phyloP scores from a whole-genome alignment of 1,140 invertebrate genomes.

The Maniola jurtina region DNA sequence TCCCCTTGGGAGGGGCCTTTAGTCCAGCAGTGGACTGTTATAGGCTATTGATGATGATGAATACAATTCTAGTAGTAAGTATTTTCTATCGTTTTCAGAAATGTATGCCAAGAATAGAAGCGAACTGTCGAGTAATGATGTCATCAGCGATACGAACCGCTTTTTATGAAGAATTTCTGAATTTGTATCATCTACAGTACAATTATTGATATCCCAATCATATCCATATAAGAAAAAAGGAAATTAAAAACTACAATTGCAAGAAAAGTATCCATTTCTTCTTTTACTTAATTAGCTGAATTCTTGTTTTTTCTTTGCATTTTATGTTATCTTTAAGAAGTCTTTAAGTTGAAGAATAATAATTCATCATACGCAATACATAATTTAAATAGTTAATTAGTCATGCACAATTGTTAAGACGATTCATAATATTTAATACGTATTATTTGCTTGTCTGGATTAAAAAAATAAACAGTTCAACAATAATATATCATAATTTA shows the following conservation, averaged over 20 bases:
- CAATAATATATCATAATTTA: neutral
- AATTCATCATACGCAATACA: no score
- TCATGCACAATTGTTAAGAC: neutral
- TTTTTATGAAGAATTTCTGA: conserved; percentile 6
- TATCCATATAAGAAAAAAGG: no score
- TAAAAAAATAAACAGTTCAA: conserved; percentile 6
- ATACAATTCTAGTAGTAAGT: neutral
- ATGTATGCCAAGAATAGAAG: conserved; percentile 26
- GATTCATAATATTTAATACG: no score
- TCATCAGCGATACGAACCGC: neutral
- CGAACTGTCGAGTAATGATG: conserved; percentile 5
- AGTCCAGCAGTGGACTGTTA: no score
- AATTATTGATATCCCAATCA: neutral
- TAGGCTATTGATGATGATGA: no score
- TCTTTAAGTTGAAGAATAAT: no score
- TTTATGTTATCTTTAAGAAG: neutral
- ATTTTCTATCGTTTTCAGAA: conserved; percentile 25
- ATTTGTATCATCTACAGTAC: neutral
- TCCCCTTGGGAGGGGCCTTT: no score
- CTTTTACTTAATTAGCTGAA: no score
- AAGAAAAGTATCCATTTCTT: no score
- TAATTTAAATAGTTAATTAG: no score
- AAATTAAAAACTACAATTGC: no score
- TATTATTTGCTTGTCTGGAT: neutral
- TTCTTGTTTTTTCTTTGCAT: no score